Conservation (phyloP, 1,140 invertebrate genomes). For the Macrocentrus cingulum region DNA sequence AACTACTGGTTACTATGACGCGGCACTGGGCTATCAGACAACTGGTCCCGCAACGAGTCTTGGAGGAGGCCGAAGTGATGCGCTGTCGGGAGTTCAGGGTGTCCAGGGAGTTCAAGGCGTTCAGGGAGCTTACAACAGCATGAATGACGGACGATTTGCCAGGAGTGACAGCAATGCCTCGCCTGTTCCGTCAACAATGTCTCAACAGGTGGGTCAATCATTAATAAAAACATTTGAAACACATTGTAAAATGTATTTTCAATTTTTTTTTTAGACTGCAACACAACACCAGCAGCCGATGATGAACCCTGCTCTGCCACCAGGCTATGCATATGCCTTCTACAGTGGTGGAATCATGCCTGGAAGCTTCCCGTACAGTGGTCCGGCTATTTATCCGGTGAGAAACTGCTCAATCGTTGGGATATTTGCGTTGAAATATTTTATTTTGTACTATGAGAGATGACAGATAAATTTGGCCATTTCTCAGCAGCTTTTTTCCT, state of each 20-base stretch:
- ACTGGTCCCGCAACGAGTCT: slow-evolving; percentile 58
- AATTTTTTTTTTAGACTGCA: slow-evolving; percentile 58
- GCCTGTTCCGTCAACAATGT: slow-evolving; percentile 74
- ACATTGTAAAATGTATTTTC: too few species aligned
- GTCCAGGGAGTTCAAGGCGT: slow-evolving; percentile 56
- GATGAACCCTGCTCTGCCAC: slow-evolving; percentile 64
- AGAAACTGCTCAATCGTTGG: too few species aligned
- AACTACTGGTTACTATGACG: slow-evolving; percentile 59
- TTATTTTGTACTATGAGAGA: slow-evolving; percentile 14
- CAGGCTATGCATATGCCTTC: slow-evolving; percentile 69
- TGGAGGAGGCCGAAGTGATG: slow-evolving; percentile 64
- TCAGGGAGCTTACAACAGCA: slow-evolving; percentile 70
- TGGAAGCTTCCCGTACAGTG: slow-evolving; percentile 75
- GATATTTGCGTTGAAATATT: too few species aligned
- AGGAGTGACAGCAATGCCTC: slow-evolving; percentile 82
- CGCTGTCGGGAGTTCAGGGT: slow-evolving; percentile 66
- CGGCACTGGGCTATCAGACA: slow-evolving; percentile 57
- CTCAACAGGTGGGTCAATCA: slow-evolving; percentile 63
- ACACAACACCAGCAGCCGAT: slow-evolving; percentile 67
- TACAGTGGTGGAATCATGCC: slow-evolving; percentile 69
- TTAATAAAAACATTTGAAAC: too few species aligned
- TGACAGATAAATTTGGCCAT: too few species aligned
- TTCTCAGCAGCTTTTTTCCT: too few species aligned
- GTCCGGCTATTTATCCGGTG: slow-evolving; percentile 70
- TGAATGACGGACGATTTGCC: slow-evolving; percentile 73